Percentiles rank a stretch among this genome's conserved stretches.
Conservation (phyloP, 2,797 vertebrate species). For the Siniperca obscura region DNA sequence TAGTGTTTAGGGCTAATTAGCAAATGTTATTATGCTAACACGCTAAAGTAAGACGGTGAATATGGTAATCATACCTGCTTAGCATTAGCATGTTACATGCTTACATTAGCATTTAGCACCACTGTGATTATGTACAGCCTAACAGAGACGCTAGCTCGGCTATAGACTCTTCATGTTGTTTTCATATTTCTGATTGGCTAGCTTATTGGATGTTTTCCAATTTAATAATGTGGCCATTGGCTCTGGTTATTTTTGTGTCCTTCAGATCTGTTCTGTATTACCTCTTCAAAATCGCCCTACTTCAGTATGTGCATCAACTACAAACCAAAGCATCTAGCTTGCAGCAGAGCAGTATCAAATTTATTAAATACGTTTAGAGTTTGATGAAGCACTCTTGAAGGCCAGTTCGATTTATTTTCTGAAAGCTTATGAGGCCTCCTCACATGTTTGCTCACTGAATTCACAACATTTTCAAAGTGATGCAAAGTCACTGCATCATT, state of each 20-base stretch:
- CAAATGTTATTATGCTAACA: not conserved
- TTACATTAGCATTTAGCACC: not conserved
- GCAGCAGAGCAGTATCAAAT: slow-evolving; percentile 21
- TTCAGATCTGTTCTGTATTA: slow-evolving; percentile 7
- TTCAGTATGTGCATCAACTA: not conserved
- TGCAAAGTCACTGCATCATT: slow-evolving; percentile 17
- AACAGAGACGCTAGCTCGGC: not conserved
- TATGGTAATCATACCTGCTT: not conserved
- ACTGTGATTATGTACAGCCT: not conserved
- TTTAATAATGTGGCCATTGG: not conserved
- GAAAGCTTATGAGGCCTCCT: slow-evolving; percentile 18
- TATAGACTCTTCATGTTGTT: not conserved
- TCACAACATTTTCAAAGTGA: slow-evolving; percentile 28
- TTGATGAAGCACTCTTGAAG: slow-evolving; percentile 29
- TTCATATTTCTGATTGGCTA: not conserved
- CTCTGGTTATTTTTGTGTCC: slow-evolving; percentile 4
- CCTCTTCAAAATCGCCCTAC: not conserved
- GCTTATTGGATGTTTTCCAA: slow-evolving; percentile 9
- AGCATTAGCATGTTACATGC: not conserved
- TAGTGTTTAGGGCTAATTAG: not conserved
- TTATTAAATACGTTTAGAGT: slow-evolving; percentile 17
- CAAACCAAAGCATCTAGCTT: not conserved
- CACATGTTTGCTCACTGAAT: slow-evolving; percentile 20
- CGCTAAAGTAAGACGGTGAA: not conserved
- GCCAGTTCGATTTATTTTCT: slow-evolving; percentile 12